Percentiles rank a stretch among this genome's conserved stretches.
Conservation (phyloP, 1,140 invertebrate genomes). For the Pseudomyrmex gracilis region DNA sequence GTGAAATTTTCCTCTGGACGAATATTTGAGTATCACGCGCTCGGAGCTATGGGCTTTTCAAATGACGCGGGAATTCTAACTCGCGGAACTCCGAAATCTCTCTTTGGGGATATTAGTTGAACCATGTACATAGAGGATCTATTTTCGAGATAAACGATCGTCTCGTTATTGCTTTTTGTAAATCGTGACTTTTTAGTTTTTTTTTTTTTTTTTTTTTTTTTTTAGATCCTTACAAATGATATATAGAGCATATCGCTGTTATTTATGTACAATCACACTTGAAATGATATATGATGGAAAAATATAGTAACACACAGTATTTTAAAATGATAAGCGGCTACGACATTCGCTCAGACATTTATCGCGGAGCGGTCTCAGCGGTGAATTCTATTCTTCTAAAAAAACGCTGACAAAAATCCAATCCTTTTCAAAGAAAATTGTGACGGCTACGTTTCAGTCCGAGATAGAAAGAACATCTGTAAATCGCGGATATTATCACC, state of each 20-base stretch:
- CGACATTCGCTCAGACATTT: conserved; percentile 14
- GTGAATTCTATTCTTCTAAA: conserved; percentile 8
- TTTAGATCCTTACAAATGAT: conserved; percentile 10
- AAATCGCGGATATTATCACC: conserved; percentile 38
- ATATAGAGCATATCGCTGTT: neutral
- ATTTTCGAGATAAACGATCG: conserved; percentile 10
- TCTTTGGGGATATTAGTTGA: conserved; percentile 34
- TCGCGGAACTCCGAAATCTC: conserved; percentile 43
- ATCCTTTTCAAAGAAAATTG: conserved; percentile 41
- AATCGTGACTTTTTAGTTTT: too few relatives aligned
- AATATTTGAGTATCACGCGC: conserved; percentile 29
- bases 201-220: too few relatives aligned
- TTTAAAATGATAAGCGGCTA: neutral
- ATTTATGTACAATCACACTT: neutral
- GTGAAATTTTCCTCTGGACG: conserved; percentile 45
- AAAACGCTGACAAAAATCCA: conserved; percentile 37
- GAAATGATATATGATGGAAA: neutral
- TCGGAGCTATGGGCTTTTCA: conserved; percentile 11
- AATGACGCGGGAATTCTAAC: conserved; percentile 30
- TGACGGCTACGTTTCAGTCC: neutral
- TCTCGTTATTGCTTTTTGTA: conserved; percentile 30
- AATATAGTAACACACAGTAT: conserved; percentile 7
- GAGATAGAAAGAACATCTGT: conserved; percentile 39
- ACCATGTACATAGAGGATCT: neutral
- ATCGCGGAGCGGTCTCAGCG: neutral